Evolutionary conservation across 2,797 vertebrate genomes (phyloP), one percentile per base, ranked within the genome.

Genomic region (Pipistrellus kuhlii): DNA sequence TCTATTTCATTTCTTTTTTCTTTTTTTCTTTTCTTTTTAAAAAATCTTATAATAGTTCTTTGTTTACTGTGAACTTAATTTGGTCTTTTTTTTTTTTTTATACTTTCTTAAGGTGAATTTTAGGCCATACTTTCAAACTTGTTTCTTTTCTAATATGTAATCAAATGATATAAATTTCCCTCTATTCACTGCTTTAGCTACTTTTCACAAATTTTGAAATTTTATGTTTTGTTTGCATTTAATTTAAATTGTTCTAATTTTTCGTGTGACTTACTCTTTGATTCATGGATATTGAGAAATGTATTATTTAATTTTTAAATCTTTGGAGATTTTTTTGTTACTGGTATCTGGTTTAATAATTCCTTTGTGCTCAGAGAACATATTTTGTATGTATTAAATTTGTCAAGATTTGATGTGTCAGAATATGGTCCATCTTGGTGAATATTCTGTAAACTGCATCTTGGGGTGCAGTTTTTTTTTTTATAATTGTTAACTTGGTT

Each of bases 221-320:
- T 8, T 55, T 17, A 20, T 76, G 3, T 51, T 91, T 81, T 69
- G 23, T 57, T 92, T 92, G 25, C 23, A 66, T 85, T 92, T 44
- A 89, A 6, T 89, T 81, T 82, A 72, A 83, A 77, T 89, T 75
- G 53, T 85, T 85, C 48, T 92, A 30, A 53, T 76, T 95, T 87
- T 23, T 21, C 9, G 81, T 85, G 2, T 62, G 41, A 86, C 32
- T 87, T 91, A 51, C 21, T 93, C 72, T 81, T 90, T 90, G 75
- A 86, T 32, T 51, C 48, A 35, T 76, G 32, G 46, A 21, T 82
- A 62, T 75, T 87, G 41, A 71, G 62, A 91, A 83, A 30, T 82
- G 27, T 62, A 13, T 73, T 92, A 6, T 92, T 85, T 66, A 80
- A 55, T 81, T 90, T 73, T 32, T 73, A 84, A 57, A 38, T 85